Evolutionary conservation across 2,888 invertebrate genomes (phyloP), one percentile per base, ranked within the genome.

Genomic region (Podotricha telesiphe): DNA sequence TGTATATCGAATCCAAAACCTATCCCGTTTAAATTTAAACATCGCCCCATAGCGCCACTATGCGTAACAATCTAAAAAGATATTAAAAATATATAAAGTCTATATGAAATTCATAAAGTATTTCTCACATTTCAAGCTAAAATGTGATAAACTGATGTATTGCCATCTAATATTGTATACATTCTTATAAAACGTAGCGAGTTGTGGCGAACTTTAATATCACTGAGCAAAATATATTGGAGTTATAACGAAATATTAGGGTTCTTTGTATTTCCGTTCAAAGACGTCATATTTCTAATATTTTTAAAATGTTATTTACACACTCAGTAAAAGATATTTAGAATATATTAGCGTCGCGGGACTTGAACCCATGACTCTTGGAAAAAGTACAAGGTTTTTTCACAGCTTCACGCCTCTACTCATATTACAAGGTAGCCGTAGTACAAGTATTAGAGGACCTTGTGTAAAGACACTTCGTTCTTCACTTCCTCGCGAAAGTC

Each of bases 151-250:
- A 48, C 62, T 62, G 34, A 62, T 48, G 47, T 62, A 62, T 62
- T 34, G 62, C 28, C 28, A 17, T 5, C 61, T 62, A 62, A 47
- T 62, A 62, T 62, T 48, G 15, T 34, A 34, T 62, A 48, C 48
- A 47, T 34, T 48, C 17, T 17, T 34, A 62, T 19, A 22, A 47
- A 15, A 22, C 59, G 34, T 13, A 68, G 64, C 66, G 3, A 65
- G 59, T 65, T 61, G 65, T 50, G 75, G 73, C 78, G 73, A 80
- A 81, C 77, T 86, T 85, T 85, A 85, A 86, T 86, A 84, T 86
- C 85, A 82, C 79, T 73, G 79, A 71, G 64, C 73, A 71, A 80
- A 80, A 84, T 83, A 83, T 83, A 85, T 83, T 81, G 78, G 79
- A 80, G 80, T 81, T 81, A 76, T 74, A 73, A 70, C 75, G 75